These are phyloP conservation scores for Cladopsammia gracilis DNA, from an alignment of 64 coral and sea anemone genomes.

Conservation along the genomic window DNA sequence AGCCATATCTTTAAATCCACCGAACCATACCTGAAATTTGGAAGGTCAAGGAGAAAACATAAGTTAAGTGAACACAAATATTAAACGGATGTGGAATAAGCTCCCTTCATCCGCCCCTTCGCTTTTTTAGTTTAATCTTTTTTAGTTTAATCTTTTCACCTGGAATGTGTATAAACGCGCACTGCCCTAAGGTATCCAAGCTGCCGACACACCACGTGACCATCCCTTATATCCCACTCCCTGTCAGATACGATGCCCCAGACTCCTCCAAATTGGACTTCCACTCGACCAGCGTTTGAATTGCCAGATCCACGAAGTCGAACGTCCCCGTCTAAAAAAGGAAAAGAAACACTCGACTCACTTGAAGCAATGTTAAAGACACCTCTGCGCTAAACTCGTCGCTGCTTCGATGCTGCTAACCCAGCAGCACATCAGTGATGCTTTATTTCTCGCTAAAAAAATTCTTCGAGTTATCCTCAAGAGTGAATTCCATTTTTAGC, in stretches of 20 bases:
- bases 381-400: too few relatives aligned
- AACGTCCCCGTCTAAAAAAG: constrained; percentile 13
- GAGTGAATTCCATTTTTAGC: too few relatives aligned
- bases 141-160: neutral
- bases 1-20: constrained; percentile 3
- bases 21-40: neutral
- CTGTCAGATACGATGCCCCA: constrained; percentile 21
- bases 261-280: constrained; percentile 14
- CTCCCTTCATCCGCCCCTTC: too few relatives aligned
- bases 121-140: too few relatives aligned
- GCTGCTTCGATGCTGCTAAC: neutral
- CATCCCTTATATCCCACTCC: constrained; percentile 7
- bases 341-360: neutral
- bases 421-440: too few relatives aligned
- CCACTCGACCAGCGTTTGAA: constrained; percentile 24
- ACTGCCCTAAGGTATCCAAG: constrained; percentile 42
- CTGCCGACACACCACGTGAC: constrained; percentile 54
- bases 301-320: constrained; percentile 13
- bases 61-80: neutral
- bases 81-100: too few relatives aligned
- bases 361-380: neutral
- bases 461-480: too few relatives aligned
- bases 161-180: constrained; percentile 28
- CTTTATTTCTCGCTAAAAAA: too few relatives aligned
- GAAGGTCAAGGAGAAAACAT: neutral